Conservation (phyloP, 2,113 vertebrate genomes). For the Ophthalmolycus amberensis region DNA sequence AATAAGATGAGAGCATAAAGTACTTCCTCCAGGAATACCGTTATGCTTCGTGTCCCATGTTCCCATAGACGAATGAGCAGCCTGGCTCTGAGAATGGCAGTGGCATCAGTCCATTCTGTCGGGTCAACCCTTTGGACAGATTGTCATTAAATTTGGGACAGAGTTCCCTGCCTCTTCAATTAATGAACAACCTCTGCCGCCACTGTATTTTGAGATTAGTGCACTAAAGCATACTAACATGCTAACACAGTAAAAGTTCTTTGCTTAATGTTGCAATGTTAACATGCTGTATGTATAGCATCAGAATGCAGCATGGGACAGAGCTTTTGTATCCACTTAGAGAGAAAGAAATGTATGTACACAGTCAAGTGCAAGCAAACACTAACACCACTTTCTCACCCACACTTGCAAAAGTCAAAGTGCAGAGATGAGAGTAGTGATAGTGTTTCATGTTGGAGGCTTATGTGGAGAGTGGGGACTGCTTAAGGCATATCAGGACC, state of each 20-base stretch:
- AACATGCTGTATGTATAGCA: neutral
- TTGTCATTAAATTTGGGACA: neutral
- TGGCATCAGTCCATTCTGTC: neutral
- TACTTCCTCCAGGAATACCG: neutral
- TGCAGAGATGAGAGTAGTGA: slow-evolving; percentile 3
- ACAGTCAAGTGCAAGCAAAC: neutral
- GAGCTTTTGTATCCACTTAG: neutral
- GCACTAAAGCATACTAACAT: neutral
- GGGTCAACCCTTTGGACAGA: neutral
- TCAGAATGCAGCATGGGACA: neutral
- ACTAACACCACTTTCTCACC: neutral
- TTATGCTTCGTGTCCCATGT: neutral
- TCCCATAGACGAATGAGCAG: neutral
- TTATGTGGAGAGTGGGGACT: slow-evolving; percentile 9
- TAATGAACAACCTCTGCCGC: neutral
- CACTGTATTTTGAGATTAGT: neutral
- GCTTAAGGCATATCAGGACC: slow-evolving; percentile 23
- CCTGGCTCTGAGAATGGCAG: neutral
- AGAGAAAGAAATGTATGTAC: neutral
- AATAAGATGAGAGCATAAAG: neutral
- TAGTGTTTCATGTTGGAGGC: neutral
- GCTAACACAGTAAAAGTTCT: neutral
- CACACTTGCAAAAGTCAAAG: slow-evolving; percentile 5
- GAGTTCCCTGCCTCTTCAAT: neutral
- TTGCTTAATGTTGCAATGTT: neutral